Evolutionary conservation across 2,888 invertebrate species (phyloP).

Genomic region (Agrochola macilenta): DNA sequence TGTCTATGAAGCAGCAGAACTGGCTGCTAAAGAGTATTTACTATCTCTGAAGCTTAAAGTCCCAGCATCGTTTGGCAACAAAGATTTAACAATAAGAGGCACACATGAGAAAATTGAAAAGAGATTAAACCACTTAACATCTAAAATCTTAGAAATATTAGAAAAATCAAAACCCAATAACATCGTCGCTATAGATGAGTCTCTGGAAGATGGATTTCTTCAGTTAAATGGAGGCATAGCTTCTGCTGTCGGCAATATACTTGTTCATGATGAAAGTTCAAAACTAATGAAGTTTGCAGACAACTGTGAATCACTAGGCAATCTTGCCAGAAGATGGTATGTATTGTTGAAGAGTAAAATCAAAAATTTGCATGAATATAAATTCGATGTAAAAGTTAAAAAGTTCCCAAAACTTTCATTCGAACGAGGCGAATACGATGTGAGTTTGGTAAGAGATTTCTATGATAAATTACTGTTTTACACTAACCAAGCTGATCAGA

Average conservation of each 20-base stretch:
- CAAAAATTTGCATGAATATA: constrained; percentile 39
- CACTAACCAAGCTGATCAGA: constrained; percentile 52
- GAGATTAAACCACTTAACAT: not conserved
- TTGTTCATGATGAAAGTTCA: constrained; percentile 36
- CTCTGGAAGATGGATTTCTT: constrained; percentile 31
- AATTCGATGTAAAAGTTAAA: constrained; percentile 32
- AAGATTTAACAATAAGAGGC: constrained; percentile 53
- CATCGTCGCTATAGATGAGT: constrained; percentile 45
- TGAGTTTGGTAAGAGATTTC: constrained; percentile 37
- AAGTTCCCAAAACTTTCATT: constrained; percentile 54
- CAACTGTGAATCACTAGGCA: constrained; percentile 9
- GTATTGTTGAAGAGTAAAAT: constrained; percentile 16
- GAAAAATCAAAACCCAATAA: constrained; percentile 3
- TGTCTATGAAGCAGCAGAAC: constrained; percentile 44
- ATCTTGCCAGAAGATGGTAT: constrained; percentile 27
- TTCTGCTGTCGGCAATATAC: constrained; percentile 53
- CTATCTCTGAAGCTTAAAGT: constrained; percentile 44
- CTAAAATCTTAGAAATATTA: constrained; percentile 26
- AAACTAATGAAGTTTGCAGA: constrained; percentile 35
- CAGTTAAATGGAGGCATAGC: constrained; percentile 46
- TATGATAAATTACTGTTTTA: constrained; percentile 53
- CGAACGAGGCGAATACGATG: constrained; percentile 23
- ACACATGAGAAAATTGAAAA: constrained; percentile 16
- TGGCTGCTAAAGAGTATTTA: constrained; percentile 35
- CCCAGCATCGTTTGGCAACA: constrained; percentile 56